A percentile compares a stretch with the other conserved stretches of the same genome.
Conservation (phyloP, 2,113 vertebrate species). For the Forbesichthys agassizii region DNA sequence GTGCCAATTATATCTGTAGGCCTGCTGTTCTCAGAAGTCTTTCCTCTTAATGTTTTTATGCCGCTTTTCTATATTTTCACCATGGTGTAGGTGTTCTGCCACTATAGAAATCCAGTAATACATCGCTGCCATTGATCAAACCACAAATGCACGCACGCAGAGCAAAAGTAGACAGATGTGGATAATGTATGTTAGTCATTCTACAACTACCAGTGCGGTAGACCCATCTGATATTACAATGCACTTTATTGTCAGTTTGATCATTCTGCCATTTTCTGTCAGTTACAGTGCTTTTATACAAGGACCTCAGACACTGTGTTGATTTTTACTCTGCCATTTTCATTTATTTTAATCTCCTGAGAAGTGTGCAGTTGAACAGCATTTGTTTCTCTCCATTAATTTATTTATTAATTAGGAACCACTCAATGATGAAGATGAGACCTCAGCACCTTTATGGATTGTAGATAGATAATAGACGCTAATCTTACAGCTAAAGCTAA, state of each 20-base stretch:
- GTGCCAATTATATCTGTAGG: conserved; percentile 73
- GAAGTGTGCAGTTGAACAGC: conserved; percentile 44
- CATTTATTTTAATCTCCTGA: conserved; percentile 16
- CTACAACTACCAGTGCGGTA: background rate
- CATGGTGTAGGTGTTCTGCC: conserved; percentile 39
- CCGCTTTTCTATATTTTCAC: conserved; percentile 41
- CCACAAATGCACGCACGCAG: conserved; percentile 53
- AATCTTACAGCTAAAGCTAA: no score
- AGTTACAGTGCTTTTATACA: conserved; percentile 11
- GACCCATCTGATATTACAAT: conserved; percentile 18
- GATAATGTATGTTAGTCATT: conserved; percentile 12
- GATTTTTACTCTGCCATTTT: conserved; percentile 16
- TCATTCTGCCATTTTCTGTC: conserved; percentile 3
- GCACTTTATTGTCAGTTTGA: conserved; percentile 53
- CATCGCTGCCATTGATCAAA: conserved; percentile 14
- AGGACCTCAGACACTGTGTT: conserved; percentile 37
- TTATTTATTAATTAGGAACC: no score
- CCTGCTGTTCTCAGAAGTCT: conserved; percentile 40
- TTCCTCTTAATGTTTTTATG: conserved; percentile 24
- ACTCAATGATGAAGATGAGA: conserved; percentile 2
- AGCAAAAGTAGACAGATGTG: conserved; percentile 8
- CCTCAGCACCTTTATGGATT: background rate
- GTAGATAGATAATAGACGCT: background rate
- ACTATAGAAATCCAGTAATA: conserved; percentile 23
- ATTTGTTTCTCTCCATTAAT: background rate